These are phyloP conservation scores for Ctenicera cuprea DNA, from an alignment of 2,888 invertebrate genomes.

Conservation along the genomic window DNA sequence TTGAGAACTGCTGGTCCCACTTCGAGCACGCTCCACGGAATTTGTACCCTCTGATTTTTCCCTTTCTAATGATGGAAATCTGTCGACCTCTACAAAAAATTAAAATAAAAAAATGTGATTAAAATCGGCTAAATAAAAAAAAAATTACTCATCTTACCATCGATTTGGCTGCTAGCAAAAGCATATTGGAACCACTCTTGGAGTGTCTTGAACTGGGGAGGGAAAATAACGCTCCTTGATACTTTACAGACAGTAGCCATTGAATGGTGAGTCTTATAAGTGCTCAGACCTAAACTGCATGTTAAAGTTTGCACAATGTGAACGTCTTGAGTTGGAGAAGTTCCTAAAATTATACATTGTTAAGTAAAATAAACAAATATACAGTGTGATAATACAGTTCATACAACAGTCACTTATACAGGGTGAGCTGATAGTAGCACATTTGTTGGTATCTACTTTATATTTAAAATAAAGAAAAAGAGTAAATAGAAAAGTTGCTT, in stretches of 20 bases:
- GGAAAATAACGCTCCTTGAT: conserved; percentile 93
- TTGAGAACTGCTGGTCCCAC: conserved; percentile 71
- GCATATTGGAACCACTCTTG: conserved; percentile 98
- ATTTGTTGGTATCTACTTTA: too few species aligned
- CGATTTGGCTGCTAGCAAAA: conserved; percentile 95
- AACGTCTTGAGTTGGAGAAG: conserved; percentile 77
- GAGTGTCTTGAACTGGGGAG: conserved; percentile 95
- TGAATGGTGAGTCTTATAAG: conserved; percentile 84
- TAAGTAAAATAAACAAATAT: too few species aligned
- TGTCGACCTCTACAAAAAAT: conserved; percentile 83
- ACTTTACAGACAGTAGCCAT: conserved; percentile 97
- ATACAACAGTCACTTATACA: too few species aligned
- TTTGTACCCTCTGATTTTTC: conserved; percentile 79
- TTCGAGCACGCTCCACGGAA: conserved; percentile 76
- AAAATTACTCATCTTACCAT: too few species aligned
- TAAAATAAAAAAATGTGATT: not conserved
- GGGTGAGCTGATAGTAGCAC: too few species aligned
- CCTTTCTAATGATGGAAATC: conserved; percentile 91
- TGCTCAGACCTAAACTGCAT: conserved; percentile 87
- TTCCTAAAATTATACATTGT: conserved; percentile 50
- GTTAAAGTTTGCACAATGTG: conserved; percentile 94
- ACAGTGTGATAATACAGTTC: too few species aligned
- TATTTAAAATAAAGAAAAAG: too few species aligned
- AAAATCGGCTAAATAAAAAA: too few species aligned
- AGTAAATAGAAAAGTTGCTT: too few species aligned